A percentile compares a stretch with the other conserved stretches of the same genome.
Conservation (phyloP, 1,140 invertebrate species). For the Papilio helenus region DNA sequence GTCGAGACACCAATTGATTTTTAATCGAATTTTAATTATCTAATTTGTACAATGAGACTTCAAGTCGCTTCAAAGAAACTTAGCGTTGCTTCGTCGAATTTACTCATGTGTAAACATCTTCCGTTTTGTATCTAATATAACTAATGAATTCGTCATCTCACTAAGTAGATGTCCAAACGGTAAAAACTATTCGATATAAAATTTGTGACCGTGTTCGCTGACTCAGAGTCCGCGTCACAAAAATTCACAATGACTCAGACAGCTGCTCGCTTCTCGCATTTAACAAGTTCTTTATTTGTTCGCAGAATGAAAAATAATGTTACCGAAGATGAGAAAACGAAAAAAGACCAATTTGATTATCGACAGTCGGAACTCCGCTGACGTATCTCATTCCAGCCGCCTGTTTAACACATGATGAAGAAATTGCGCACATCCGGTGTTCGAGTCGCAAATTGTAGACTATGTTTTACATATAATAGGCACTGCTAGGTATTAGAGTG, state of each 20-base stretch:
- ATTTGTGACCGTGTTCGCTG: conserved; percentile 57
- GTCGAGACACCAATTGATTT: conserved; percentile 33
- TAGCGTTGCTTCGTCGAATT: background rate
- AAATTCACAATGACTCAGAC: conserved; percentile 67
- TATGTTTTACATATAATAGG: conserved; percentile 44
- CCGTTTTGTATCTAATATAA: background rate
- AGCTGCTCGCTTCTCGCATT: conserved; percentile 46
- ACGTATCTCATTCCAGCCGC: conserved; percentile 69
- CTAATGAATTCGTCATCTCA: conserved; percentile 32
- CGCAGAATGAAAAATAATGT: conserved; percentile 37
- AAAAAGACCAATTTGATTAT: conserved; percentile 32
- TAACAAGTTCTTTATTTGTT: conserved; percentile 34
- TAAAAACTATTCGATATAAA: conserved; percentile 29
- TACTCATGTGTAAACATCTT: background rate
- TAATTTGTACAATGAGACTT: conserved; percentile 14
- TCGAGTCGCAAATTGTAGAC: conserved; percentile 64
- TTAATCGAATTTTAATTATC: conserved; percentile 29
- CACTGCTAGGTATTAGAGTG: conserved; percentile 52
- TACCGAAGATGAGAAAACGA: conserved; percentile 36
- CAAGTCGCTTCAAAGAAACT: background rate
- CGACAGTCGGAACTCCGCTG: conserved; percentile 37
- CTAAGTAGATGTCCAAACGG: conserved; percentile 19
- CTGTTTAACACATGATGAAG: conserved; percentile 72
- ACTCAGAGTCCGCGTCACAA: conserved; percentile 71
- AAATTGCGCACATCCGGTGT: conserved; percentile 76